Evolutionary conservation across 2,888 invertebrate genomes (phyloP), one percentile per base, ranked within the genome.

Genomic region (Ctenicera cuprea): DNA sequence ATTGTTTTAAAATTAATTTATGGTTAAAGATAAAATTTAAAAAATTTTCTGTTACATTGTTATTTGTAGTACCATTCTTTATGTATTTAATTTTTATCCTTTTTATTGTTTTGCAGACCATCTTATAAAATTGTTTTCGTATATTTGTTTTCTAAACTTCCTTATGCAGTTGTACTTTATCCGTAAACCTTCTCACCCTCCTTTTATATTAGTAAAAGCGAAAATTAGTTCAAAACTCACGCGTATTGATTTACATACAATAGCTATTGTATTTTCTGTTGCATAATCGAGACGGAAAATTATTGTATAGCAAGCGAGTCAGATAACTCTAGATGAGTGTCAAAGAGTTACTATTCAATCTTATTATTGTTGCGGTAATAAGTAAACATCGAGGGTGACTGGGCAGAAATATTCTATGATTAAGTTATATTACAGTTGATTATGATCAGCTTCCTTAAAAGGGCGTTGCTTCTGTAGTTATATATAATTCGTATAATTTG

Each of bases 151-250:
- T n/a, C n/a, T n/a, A n/a, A n/a, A n/a, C n/a, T n/a, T n/a, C n/a
- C n/a, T n/a, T n/a, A n/a, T n/a, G 26, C 26, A 26, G 26, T n/a
- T n/a, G 26, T 5, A 26, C 43, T 45, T 38, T n/a, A 38, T 14
- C 5, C 16, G n/a, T 4, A 26, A 0, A 52, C 12, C 20, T 26
- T 52, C 26, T 26, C 12, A 26, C 14, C 30, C 54, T 33, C 14
- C 54, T 54, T 33, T 54, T 54, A 8, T 54, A 3, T 33, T 8
- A 33, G 54, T 30, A 54, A 59, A 38, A 41, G 59, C 18, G 38
- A 59, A 59, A 59, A 59, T 59, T 59, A 59, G 37, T 41, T 3
- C 57, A 57, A 57, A 57, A 16, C 37, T 57, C 59, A 20, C 20
- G 38, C 18, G 38, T 22, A 59, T n/a, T 14, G 3, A 18, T 62